Base-by-base conservation (phyloP, 2,888 invertebrate genomes). In the Zygogramma bicolorata region DNA sequence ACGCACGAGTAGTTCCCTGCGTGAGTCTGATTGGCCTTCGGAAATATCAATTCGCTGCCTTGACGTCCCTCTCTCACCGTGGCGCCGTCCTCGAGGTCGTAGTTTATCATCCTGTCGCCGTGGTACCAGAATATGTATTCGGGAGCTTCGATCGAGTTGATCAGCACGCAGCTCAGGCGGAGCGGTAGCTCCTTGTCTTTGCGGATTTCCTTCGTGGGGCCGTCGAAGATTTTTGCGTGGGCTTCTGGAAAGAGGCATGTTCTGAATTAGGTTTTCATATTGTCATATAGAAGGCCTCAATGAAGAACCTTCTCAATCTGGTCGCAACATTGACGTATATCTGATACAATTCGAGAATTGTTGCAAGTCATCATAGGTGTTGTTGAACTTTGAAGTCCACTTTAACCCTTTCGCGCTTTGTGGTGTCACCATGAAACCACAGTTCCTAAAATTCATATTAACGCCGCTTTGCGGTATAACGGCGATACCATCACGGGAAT, bases 1-100 rank as follows among this genome's bases (percentile, higher is more conserved):
- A 93, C 93, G 83, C 95, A 95, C 10, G 93, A 93, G 84, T 94
- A 95, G 87, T 95, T 95, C 20, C 94, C 94, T n/a, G 92, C 92
- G 82, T 94, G 93, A 60, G 88, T 84, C 81, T 88, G 89, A 77
- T 91, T 90, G 15, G 88, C 89, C 77, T 86, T 87, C 72, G 87
- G 87, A 73, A 89, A 87, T 66, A 88, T 86, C 79, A 90, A 83
- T 77, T 88, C 89, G 76, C 89, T 89, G 62, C 87, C 87, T 75
- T 87, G 86, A 40, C 87, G 85, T 46, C 88, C 86, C 70, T 88
- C 87, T 62, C 88, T 85, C 49, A 89, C 88, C 87, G 90, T 86
- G 86, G 90, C 80, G 88, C 91, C 83, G 87, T 90, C 60, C 88
- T 89, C 93, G 60, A 92, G 85, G 85, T 95, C 95, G 83, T 94